Evolutionary conservation across 1,140 invertebrate species (phyloP), one percentile per base, ranked within the genome.

Genomic region (Vanessa tameamea): DNA sequence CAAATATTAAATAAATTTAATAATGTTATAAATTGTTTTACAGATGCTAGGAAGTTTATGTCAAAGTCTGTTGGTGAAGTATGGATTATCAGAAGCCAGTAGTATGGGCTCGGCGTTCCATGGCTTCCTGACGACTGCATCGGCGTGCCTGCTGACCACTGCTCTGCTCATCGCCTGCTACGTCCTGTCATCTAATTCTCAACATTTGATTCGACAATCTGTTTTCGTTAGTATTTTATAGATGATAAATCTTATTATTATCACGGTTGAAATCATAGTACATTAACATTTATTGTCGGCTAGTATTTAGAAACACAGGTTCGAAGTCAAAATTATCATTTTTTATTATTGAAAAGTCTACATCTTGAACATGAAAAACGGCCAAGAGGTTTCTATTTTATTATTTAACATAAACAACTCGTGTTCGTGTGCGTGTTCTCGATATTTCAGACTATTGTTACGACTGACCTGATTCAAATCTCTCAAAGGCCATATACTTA

Each of bases 21-120:
- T 23, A 64, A 11, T 8, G 15, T 47, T 15, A 43, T 31, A 53
- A 16, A 57, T 4, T 43, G 12, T 71, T 79, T 76, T 26, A 37
- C 84, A 96, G 96, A 81, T 96, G 55, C 87, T 97, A 76, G 96
- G 96, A 51, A 95, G 94, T 15, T 88, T 97, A 14, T 97, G 96
- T 82, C 96, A 97, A 85, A 96, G 95, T 61, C 86, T 97, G 53
- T 91, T 97, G 4, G 94, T 97, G 26, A 95, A 96, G 76, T 97
- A 96, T 82, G 96, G 96, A 0, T 83, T 95, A 1, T 93, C 94
- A 5, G 95, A 96, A 78, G 95, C 95, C 1, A 90, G 93, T 47
- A 94, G 93, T 0, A 95, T 97, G 83, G 96, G 94, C 71, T 94
- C 94, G 1, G 95, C 96, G 26, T 96, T 96, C 83, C 95, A 96